These are phyloP conservation scores for Conomelus anceps DNA, from an alignment of 2,888 invertebrate genomes.

Conservation along the genomic window DNA sequence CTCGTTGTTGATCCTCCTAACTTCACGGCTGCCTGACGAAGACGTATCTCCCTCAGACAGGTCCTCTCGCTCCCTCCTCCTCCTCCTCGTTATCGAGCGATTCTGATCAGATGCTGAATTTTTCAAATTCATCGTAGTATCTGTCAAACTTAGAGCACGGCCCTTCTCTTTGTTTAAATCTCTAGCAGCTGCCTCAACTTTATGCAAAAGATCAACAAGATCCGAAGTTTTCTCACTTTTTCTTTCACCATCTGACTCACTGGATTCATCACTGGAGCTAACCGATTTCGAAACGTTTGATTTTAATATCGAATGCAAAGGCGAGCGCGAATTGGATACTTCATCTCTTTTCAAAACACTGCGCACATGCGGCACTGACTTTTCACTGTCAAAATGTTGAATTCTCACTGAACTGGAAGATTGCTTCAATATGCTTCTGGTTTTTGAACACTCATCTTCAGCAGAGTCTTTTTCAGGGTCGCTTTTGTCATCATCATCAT, in stretches of 20 bases:
- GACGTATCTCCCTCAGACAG: slow-evolving; percentile 50
- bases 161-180: slow-evolving; percentile 12
- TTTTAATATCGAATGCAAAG: slow-evolving; percentile 24
- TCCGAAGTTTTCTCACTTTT: slow-evolving; percentile 18
- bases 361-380: not conserved
- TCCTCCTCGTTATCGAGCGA: not conserved
- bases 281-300: slow-evolving; percentile 9
- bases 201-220: slow-evolving; percentile 20
- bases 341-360: slow-evolving; percentile 22
- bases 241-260: slow-evolving; percentile 20
- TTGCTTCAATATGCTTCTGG: slow-evolving; percentile 20
- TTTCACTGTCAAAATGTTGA: not conserved
- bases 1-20: slow-evolving; percentile 49
- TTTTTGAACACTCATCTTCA: not conserved
- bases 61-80: not conserved
- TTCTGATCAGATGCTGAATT: slow-evolving; percentile 17
- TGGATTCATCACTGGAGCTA: slow-evolving; percentile 19
- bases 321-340: not conserved
- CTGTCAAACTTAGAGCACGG: not conserved
- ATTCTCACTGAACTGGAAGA: not conserved
- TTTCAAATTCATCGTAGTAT: slow-evolving; percentile 20
- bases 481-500: not conserved
- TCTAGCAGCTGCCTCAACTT: slow-evolving; percentile 22
- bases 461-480: not conserved
- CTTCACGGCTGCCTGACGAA: slow-evolving; percentile 58